Conservation (phyloP, 2,113 vertebrate species). For the Corydoras sp. region DNA sequence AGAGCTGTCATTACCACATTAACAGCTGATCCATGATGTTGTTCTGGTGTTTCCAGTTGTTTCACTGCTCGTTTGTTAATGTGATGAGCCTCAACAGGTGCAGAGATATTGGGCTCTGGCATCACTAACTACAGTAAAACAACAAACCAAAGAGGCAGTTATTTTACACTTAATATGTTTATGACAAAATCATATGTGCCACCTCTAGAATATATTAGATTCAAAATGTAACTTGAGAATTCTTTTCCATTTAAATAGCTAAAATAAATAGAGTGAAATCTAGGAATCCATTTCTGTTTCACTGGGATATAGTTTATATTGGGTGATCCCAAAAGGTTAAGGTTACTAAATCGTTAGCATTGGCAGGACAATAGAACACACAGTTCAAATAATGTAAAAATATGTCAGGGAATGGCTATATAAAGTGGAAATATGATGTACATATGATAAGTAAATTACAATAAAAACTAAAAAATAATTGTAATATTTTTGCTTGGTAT, state of each 20-base stretch:
- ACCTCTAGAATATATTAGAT: no score
- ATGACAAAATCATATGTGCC: no score
- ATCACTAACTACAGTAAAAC: constrained; percentile 35
- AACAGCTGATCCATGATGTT: constrained; percentile 17
- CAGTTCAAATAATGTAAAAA: no score
- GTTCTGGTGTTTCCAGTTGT: neutral
- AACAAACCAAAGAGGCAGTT: neutral
- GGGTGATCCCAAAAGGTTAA: no score
- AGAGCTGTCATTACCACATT: constrained; percentile 42
- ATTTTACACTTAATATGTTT: no score
- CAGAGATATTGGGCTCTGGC: neutral
- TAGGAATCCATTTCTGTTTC: neutral
- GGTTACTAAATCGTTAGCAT: no score
- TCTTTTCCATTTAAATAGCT: neutral
- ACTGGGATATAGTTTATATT: no score
- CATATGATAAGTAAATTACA: no score
- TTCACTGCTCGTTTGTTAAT: constrained; percentile 37
- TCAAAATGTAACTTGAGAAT: neutral
- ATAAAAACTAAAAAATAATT: no score
- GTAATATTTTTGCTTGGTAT: no score
- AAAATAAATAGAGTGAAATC: neutral
- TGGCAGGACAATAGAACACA: no score
- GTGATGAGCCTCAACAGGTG: constrained; percentile 4
- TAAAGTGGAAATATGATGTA: neutral
- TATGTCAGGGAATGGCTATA: neutral